Evolutionary conservation across 2,797 vertebrate genomes (phyloP).

Genomic region (Moxostoma hubbsi): DNA sequence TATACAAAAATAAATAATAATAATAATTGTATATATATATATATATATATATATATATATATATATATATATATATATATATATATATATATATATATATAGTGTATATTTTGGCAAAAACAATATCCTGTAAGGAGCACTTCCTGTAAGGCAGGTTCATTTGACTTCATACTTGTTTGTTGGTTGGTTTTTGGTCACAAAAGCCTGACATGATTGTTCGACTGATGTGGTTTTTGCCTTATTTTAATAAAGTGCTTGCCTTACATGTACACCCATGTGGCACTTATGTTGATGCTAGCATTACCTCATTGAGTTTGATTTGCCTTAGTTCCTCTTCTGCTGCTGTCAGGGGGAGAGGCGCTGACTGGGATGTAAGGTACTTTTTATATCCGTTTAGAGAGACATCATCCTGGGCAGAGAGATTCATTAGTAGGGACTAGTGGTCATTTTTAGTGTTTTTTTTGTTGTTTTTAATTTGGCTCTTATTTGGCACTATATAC

Average conservation of each 20-base stretch:
- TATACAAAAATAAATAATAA: no score
- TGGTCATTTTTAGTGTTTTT: no score
- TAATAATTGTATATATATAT: no score
- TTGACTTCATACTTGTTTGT: not conserved
- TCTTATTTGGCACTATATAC: no score
- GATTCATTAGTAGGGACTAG: conserved; percentile 12
- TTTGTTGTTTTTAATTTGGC: no score
- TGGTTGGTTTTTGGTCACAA: not conserved
- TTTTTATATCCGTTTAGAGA: conserved; percentile 85
- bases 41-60: no score
- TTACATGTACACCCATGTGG: conserved; percentile 18
- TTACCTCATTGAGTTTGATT: conserved; percentile 88
- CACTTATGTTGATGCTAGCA: conserved; percentile 1
- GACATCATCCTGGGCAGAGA: conserved; percentile 81
- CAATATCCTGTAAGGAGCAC: no score
- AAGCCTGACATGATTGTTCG: not conserved
- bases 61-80: no score
- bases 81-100: no score
- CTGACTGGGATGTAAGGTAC: conserved; percentile 80
- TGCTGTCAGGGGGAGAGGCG: conserved; percentile 84
- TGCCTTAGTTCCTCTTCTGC: conserved; percentile 88
- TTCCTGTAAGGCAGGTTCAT: no score
- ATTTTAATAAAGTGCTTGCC: conserved; percentile 11
- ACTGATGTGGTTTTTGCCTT: not conserved
- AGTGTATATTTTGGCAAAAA: no score